Percentiles rank a stretch among this genome's conserved stretches.
These are phyloP conservation scores for Prolemur simus DNA, from an alignment of 2,113 vertebrate species.

Conservation along the genomic window DNA sequence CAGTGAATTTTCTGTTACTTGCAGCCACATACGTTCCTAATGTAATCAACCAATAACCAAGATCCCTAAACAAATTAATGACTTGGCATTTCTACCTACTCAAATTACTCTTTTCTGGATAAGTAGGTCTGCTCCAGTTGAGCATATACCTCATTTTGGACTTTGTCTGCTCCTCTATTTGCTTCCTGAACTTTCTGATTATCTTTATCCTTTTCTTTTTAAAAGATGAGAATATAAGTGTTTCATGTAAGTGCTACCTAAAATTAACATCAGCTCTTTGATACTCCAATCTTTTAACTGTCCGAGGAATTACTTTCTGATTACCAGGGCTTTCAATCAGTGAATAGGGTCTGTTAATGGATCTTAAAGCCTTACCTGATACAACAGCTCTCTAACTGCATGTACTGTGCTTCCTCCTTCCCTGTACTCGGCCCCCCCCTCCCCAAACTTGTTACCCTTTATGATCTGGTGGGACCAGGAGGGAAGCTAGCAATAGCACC, in stretches of 20 bases:
- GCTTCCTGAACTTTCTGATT: neutral
- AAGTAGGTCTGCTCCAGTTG: neutral
- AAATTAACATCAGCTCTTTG: neutral
- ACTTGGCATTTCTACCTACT: neutral
- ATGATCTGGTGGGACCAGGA: neutral
- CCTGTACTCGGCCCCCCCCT: fast-evolving
- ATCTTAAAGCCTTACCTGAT: neutral
- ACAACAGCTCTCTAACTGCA: neutral
- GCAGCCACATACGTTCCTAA: neutral
- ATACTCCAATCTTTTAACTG: neutral
- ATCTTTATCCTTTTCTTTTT: neutral
- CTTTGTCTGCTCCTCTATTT: neutral
- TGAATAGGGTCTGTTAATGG: neutral
- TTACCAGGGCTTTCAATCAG: neutral
- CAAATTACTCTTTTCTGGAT: neutral
- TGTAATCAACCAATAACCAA: neutral
- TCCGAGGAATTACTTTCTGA: neutral
- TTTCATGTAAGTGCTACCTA: neutral
- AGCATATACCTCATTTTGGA: neutral
- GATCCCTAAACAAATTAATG: neutral
- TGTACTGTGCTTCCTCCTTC: neutral
- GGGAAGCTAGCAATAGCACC: neutral
- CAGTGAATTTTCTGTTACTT: conserved; percentile 11
- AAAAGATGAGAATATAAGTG: neutral
- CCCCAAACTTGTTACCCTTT: neutral